Evolutionary conservation across 2,888 invertebrate genomes (phyloP).

Genomic region (Oscheius onirici): DNA sequence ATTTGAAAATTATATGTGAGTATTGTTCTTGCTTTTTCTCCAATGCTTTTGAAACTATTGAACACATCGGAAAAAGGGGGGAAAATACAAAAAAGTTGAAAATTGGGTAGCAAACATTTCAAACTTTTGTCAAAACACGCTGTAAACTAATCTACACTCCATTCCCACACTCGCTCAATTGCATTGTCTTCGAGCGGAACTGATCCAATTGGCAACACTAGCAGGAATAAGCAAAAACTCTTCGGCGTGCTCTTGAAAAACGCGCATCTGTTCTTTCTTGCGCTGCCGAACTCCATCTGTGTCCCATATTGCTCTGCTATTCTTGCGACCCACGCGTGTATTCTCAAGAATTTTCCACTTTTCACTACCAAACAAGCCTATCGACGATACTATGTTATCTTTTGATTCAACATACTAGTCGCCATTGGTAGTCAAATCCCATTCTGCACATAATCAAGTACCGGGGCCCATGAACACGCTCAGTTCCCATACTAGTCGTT

Average conservation of each 20-base stretch:
- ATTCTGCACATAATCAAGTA: constrained; percentile 32
- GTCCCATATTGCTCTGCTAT: not conserved
- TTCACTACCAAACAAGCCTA: not conserved
- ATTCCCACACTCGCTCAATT: too few relatives aligned
- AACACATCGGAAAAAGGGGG: too few relatives aligned
- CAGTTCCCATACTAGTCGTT: constrained; percentile 15
- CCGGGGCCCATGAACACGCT: constrained; percentile 29
- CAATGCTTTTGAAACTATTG: too few relatives aligned
- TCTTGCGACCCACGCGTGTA: too few relatives aligned
- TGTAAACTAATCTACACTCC: too few relatives aligned
- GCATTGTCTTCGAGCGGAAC: too few relatives aligned
- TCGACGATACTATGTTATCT: constrained; percentile 11
- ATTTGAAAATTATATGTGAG: too few relatives aligned
- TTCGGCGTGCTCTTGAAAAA: not conserved
- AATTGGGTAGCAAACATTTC: not conserved
- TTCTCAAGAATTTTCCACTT: not conserved
- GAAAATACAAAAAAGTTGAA: not conserved
- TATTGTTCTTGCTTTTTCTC: too few relatives aligned
- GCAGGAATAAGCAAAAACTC: too few relatives aligned
- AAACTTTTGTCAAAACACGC: not conserved
- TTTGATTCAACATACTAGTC: constrained; percentile 20
- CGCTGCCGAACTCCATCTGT: constrained; percentile 10
- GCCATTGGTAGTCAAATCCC: constrained; percentile 32
- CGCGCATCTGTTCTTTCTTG: constrained; percentile 7
- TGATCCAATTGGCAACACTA: too few relatives aligned